phyloP scores from a whole-genome alignment of 2,113 vertebrate genomes.

The Trogon surrucura region DNA sequence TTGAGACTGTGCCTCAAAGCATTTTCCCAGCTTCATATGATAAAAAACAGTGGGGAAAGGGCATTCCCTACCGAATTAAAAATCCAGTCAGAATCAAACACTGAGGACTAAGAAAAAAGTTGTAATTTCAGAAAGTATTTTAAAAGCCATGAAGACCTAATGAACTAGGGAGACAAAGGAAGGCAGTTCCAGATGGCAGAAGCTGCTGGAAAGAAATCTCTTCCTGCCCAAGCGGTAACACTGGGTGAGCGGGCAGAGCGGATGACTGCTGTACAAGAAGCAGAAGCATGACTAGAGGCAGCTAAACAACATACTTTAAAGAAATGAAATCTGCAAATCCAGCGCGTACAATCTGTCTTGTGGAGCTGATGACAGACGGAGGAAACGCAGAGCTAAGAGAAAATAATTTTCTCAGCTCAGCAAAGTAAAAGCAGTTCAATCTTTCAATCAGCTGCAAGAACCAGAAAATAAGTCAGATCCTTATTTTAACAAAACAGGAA shows the following conservation, averaged over 20 bases:
- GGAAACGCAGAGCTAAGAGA: not conserved
- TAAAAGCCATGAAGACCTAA: not conserved
- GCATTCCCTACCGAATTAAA: not conserved
- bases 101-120: not conserved
- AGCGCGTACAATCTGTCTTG: not conserved
- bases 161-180: not conserved
- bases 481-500: not conserved
- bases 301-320: not conserved
- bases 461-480: not conserved
- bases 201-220: not conserved
- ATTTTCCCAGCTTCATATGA: not conserved
- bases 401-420: not conserved
- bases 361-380: not conserved
- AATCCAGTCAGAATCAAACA: not conserved
- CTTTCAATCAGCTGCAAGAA: not conserved
- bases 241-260: not conserved
- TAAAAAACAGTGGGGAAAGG: not conserved
- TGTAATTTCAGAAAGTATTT: not conserved
- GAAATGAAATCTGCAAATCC: conserved; percentile 16
- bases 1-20: not conserved
- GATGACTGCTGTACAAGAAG: not conserved
- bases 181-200: not conserved
- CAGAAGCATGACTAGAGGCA: not conserved
- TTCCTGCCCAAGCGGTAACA: not conserved
- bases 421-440: conserved; percentile 12